These are phyloP conservation scores for Leuciscus idus DNA, from an alignment of 2,113 vertebrate genomes.

Conservation along the genomic window DNA sequence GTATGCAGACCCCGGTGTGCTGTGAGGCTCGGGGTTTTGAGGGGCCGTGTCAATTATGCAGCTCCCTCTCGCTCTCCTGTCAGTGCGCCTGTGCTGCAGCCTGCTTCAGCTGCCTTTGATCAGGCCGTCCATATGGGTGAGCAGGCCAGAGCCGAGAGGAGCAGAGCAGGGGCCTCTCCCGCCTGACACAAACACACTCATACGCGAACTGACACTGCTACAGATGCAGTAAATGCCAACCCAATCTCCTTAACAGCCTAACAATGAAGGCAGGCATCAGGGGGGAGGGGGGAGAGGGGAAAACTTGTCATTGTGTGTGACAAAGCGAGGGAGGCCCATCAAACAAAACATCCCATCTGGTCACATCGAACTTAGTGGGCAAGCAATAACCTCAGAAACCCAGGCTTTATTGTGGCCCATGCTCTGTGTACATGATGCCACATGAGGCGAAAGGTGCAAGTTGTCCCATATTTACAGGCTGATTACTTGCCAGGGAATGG, in stretches of 20 bases:
- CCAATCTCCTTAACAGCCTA: constrained; percentile 68
- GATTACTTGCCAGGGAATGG: neutral
- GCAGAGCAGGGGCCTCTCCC: constrained; percentile 51
- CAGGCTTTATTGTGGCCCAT: constrained; percentile 59
- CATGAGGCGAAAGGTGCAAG: neutral
- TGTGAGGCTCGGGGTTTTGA: constrained; percentile 59
- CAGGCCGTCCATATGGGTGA: constrained; percentile 71
- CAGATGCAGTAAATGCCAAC: constrained; percentile 64
- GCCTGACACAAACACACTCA: constrained; percentile 64
- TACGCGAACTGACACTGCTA: constrained; percentile 71
- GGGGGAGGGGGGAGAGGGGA: constrained; percentile 16
- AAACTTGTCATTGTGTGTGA: constrained; percentile 60
- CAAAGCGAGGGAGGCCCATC: constrained; percentile 63
- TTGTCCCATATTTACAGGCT: neutral
- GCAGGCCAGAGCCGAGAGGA: constrained; percentile 57
- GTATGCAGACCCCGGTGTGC: constrained; percentile 25
- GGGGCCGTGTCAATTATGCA: constrained; percentile 77
- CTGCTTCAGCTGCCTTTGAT: constrained; percentile 77
- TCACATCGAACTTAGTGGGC: constrained; percentile 60
- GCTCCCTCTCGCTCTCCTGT: constrained; percentile 71
- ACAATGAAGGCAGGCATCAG: constrained; percentile 63
- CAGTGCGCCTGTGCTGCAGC: constrained; percentile 71
- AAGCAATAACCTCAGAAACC: constrained; percentile 46
- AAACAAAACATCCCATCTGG: constrained; percentile 73
- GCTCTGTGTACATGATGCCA: constrained; percentile 49